Conservation (phyloP, 2,113 vertebrate genomes). For the Calyptommatus sinebrachiatus region DNA sequence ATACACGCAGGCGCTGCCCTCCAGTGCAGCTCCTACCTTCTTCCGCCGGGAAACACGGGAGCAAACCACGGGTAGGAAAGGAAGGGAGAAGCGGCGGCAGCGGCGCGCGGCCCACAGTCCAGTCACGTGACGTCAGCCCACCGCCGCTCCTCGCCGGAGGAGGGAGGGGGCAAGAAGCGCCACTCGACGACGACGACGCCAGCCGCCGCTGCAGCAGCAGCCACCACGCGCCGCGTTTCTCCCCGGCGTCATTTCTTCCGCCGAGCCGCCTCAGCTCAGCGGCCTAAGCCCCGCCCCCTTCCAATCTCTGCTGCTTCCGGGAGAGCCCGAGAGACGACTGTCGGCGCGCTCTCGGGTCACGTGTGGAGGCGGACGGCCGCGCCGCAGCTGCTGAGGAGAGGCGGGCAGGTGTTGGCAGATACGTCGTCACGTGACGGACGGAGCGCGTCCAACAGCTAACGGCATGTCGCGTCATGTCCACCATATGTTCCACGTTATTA, state of each 20-base stretch:
- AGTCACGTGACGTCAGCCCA: neutral
- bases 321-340: neutral
- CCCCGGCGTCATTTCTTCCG: neutral
- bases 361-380: neutral
- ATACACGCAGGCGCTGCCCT: too few species aligned
- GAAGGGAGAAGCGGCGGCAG: neutral
- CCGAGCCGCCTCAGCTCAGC: neutral
- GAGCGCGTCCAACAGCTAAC: too few species aligned
- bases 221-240: neutral
- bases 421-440: too few species aligned
- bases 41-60: neutral
- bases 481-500: too few species aligned
- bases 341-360: too few species aligned
- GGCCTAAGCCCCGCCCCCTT: neutral
- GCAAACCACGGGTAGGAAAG: neutral
- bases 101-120: neutral
- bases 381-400: too few species aligned
- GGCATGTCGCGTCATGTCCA: too few species aligned
- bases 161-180: neutral
- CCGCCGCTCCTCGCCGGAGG: constrained; percentile 14
- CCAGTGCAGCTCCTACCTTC: constrained; percentile 1
- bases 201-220: neutral
- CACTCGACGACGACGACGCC: too few species aligned
- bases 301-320: neutral
- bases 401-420: neutral